Evolutionary conservation across 2,888 invertebrate species (phyloP), one percentile per base, ranked within the genome.

Genomic region (Lasioglossum villosulum): DNA sequence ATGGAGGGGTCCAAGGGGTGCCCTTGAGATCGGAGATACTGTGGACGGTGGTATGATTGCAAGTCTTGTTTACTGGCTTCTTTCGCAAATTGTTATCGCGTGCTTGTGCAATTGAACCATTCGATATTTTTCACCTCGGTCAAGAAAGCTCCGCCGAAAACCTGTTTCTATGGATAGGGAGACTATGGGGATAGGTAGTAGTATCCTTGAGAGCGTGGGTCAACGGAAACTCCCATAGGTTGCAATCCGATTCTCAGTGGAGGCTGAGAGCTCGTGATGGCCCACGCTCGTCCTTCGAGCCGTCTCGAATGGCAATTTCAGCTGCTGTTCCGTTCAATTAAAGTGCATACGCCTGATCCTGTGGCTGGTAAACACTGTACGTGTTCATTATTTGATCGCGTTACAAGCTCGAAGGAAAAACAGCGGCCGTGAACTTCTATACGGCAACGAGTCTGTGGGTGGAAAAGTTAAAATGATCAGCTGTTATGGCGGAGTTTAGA

Each of bases 361-460:
- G 27, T 10, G 48, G 63, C 16, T 71, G 77, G 42, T 37, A 45
- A 73, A 66, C 68, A 66, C 37, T 42, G n/a, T 59, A 12, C 75
- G 34, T 39, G 56, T 30, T 75, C 84, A 72, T 86, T 84, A 86
- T 80, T 84, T 78, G 79, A 86, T 86, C 83, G 83, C 14, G 74
- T 86, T 83, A 86, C 85, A 86, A 79, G 76, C 48, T 23, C 56
- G 66, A 76, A 27, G 19, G 66, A 45, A 45, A 71, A 30, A 59
- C 52, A 56, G 59, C 23, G 56, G 59, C 68, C 42, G 48, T 23
- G 56, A 63, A 78, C 71, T 74, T 52, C 14, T 6, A 16, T 30
- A 16, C 63, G n/a, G 30, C 14, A 16, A 63, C 30, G 16, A 4
- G 4, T 30, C 27, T 16, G 4, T 59, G 5, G 59, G 59, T 27